Base-by-base conservation (phyloP, 2,888 invertebrate species). In the Resseliella maxima region DNA sequence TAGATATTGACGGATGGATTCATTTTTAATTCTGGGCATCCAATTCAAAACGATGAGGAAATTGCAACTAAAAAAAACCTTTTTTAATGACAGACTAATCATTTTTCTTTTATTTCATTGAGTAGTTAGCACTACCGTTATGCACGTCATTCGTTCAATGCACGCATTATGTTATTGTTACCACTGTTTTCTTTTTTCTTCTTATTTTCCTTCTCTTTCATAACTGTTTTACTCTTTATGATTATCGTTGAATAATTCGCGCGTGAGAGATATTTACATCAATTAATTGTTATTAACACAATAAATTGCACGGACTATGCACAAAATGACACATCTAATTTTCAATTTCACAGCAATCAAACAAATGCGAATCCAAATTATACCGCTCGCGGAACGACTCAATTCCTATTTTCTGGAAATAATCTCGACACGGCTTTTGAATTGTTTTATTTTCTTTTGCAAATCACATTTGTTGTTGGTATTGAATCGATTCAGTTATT, bases 281-380 rank as follows among this genome's bases (percentile, higher is more conserved):
- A 72, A 72, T 72, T 72, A 31, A 27, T 31, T 31, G n/a, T 31
- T 27, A 31, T 72, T 31, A 72, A 72, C 15, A 72, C 31, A 6
- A 8, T 5, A 27, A 2, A 59, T 3, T 59, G n/a, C 46, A 18
- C 59, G 59, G 18, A 24, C 2, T 59, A 59, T 59, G 59, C 59
- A 59, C 59, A 59, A 27, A 59, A 59, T 59, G 59, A 59, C 59
- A 59, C 59, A 24, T 59, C 59, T 5, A 24, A 59, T 24, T 59
- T 50, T 50, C 18, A 15, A 15, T 50, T 50, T 50, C 2, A 15
- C 18, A 15, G 8, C 46, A 18, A 50, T 2, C 46, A 50, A 50
- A 50, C 8, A 15, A 50, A 50, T 18, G 18, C 18, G 18, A 50
- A 50, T 50, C 18, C 46, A 50, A 50, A 50, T 18, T 15, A 41